Base-by-base conservation (phyloP, 1,140 invertebrate species). In the Drosophila oshimai region DNA sequence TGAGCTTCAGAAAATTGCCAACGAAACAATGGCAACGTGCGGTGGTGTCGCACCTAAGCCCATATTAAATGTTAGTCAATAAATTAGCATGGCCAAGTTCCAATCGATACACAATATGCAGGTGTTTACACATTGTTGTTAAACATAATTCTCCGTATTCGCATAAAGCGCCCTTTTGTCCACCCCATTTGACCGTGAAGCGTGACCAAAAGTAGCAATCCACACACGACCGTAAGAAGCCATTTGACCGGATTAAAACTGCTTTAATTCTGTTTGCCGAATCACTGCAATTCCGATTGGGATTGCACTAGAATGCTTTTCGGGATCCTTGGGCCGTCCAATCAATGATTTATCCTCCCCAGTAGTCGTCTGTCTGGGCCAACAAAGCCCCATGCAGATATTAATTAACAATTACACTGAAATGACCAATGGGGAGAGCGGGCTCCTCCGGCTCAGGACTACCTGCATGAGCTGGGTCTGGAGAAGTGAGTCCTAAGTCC, bases 341-440 rank as follows among this genome's bases (percentile, higher is more conserved):
- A 50, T 55, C 34, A 44, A 50, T 54, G 39, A 31, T 33, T 57
- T 58, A 46, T 34, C 55, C 34, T 13, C 26, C 46, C 33, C 24
- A 24, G 12, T 54, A 31, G 18, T 29, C 28, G 26, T 15, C 33
- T 45, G 44, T 50, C 67, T 31, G 46, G 18, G 26, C 65, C 51
- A 57, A 74, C 53, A 74, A 77, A 73, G 83, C 80, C 61, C 71
- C 74, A 62, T 75, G 64, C 71, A 67, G 62, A 84, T 78, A 84
- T 84, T 84, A 84, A 84, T 84, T 84, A 84, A 86, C 80, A 84
- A 84, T 84, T 86, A 84, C 80, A 80, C 80, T 54, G 70, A 84
- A 84, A 86, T 73, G 80, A 58, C 62, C 50, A 68, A 74, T 41
- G 58, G 70, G 55, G 69, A 42, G 45, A 42, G 45, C 12, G 10